A percentile compares a stretch with the other conserved stretches of the same genome.
Conservation (phyloP, 2,113 vertebrate genomes). For the Oenanthe oenanthe region DNA sequence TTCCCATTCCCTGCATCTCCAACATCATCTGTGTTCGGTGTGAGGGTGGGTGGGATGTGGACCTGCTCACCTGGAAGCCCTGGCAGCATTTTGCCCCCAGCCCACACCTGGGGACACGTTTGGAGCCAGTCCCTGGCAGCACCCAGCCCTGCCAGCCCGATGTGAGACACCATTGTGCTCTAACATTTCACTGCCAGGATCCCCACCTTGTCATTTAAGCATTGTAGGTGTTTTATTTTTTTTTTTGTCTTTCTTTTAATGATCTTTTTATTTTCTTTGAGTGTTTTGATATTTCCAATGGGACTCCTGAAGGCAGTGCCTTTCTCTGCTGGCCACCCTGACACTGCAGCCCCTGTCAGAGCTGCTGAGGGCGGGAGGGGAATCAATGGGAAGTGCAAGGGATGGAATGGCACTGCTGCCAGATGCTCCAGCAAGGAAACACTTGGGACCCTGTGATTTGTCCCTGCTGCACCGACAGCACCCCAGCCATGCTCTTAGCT, state of each 20-base stretch:
- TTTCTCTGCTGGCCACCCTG: constrained; percentile 51
- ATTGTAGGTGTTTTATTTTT: not conserved
- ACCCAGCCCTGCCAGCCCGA: not conserved
- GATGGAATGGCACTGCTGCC: not conserved
- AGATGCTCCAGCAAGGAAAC: constrained; percentile 20
- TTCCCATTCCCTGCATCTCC: accelerated
- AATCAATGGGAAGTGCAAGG: not conserved
- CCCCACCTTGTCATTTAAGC: not conserved
- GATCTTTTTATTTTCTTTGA: not conserved
- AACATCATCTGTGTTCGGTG: accelerated
- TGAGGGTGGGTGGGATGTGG: accelerated
- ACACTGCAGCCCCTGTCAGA: not conserved
- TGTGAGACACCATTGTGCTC: not conserved
- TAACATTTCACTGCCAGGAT: not conserved
- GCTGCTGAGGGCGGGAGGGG: not conserved
- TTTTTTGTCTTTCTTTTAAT: not conserved
- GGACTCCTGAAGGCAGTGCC: not conserved
- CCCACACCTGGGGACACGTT: accelerated
- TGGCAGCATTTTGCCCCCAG: not conserved
- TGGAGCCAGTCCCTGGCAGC: not conserved
- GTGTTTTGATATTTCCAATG: not conserved
- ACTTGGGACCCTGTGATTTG: not conserved
- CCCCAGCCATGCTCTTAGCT: constrained; percentile 36
- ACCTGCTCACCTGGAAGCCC: not conserved
- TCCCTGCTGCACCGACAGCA: constrained; percentile 14